Base-by-base conservation (phyloP, 2,797 vertebrate species). In the Balearica regulorum region DNA sequence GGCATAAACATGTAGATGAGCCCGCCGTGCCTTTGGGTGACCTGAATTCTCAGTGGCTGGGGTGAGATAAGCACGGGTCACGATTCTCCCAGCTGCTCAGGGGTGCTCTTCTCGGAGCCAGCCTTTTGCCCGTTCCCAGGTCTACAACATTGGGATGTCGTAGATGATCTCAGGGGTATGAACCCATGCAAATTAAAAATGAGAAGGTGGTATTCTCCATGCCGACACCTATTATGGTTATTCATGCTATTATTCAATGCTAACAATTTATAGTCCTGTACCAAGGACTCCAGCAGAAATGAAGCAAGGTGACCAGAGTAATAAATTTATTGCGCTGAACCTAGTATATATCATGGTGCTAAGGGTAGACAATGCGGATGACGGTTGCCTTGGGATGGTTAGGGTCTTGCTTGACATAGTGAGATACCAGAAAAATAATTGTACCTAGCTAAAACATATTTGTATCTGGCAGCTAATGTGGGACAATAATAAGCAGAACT, bases 271-370 rank as follows among this genome's bases (percentile, higher is more conserved):
- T 51, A 66, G 89, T 89, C 49, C 13, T 61, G 2, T 78, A 41
- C 37, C 49, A 71, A 61, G 35, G 60, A 68, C 29, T 93, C 60
- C 53, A 89, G 41, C 16, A 94, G 71, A 46, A 96, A 62, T 72
- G 78, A 85, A 91, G 39, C 51, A 89, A 87, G 61, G 54, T 91
- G 87, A 94, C 75, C 72, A 87, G 31, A 83, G 61, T 29, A 87
- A 92, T 91, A 94, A 83, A 95, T 90, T 58, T 84, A 33, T 90
- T 62, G 75, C 55, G n/a, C 71, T 91, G 49, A 92, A 89, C 28
- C 11, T 24, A 16, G 29, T 65, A 18, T 90, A 61, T 75, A 51
- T 92, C 71, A 48, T 69, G 49, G 16, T 87, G 43, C 75, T 80
- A 62, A 76, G 76, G 37, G 55, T 41, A 28, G 28, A 76, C 61